Evolutionary conservation across 1,140 invertebrate species (phyloP).

Genomic region (Lepidurus couesii): DNA sequence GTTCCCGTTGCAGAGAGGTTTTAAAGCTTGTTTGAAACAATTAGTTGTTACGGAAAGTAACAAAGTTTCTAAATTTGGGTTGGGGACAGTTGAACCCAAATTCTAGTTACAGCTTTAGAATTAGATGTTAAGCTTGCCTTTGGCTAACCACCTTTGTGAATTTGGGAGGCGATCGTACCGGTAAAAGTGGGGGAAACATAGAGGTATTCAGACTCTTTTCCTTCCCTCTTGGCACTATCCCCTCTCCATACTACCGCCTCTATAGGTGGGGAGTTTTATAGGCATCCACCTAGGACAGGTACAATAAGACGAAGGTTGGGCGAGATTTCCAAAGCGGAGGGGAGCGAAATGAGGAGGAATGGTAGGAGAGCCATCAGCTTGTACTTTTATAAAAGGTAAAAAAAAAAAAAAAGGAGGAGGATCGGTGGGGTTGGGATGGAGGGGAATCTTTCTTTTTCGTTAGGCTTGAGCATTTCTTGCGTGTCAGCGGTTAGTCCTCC

Average conservation of each 20-base stretch:
- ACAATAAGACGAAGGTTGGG: background rate
- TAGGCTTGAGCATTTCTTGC: slow-evolving; percentile 17
- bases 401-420: too few species aligned
- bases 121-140: background rate
- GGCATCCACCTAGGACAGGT: background rate
- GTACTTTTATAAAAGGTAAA: slow-evolving; percentile 5
- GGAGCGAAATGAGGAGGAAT: background rate
- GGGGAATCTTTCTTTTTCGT: slow-evolving; percentile 15
- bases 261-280: background rate
- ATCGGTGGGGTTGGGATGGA: background rate
- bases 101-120: background rate
- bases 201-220: background rate
- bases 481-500: slow-evolving; percentile 11
- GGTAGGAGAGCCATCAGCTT: slow-evolving; percentile 1
- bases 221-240: background rate
- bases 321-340: background rate
- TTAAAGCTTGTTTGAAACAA: background rate
- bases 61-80: background rate
- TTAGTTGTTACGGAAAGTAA: background rate
- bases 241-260: background rate
- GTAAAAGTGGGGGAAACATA: background rate
- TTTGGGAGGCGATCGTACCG: background rate
- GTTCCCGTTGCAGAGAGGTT: background rate
- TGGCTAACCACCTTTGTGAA: slow-evolving; percentile 12
- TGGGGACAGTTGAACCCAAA: background rate